phyloP scores from a whole-genome alignment of 2,113 vertebrate species.

The Oncorhynchus masou region DNA sequence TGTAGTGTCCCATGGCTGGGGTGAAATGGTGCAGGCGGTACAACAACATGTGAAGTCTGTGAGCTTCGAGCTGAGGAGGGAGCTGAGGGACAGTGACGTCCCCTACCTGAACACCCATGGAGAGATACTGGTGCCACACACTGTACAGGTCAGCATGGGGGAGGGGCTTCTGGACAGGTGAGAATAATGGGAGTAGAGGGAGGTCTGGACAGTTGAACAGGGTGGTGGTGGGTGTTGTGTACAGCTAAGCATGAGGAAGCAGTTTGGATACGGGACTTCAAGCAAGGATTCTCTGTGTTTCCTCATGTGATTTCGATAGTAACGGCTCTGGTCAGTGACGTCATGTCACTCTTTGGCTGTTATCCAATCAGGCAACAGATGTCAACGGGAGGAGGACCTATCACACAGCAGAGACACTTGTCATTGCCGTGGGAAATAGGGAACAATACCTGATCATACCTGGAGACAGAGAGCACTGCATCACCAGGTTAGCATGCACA shows the following conservation, averaged over 20 bases:
- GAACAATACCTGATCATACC: slow-evolving; percentile 76
- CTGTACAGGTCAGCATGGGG: slow-evolving; percentile 72
- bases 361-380: slow-evolving; percentile 74
- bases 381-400: slow-evolving; percentile 71
- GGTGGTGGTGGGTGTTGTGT: no score
- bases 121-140: slow-evolving; percentile 76
- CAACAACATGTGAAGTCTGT: slow-evolving; percentile 76
- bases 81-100: slow-evolving; percentile 73
- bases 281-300: no score
- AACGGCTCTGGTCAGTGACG: neutral
- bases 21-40: slow-evolving; percentile 75
- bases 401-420: slow-evolving; percentile 76
- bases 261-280: neutral
- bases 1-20: slow-evolving; percentile 78
- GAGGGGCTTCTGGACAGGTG: no score
- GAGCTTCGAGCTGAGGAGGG: slow-evolving; percentile 77
- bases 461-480: slow-evolving; percentile 80
- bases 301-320: no score
- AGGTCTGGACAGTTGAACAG: no score
- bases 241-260: no score
- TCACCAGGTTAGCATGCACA: slow-evolving; percentile 74
- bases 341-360: neutral
- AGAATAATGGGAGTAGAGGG: no score
- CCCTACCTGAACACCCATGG: slow-evolving; percentile 76
- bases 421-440: slow-evolving; percentile 81